Percentiles rank a stretch among this genome's conserved stretches.
phyloP scores from a whole-genome alignment of 1,140 invertebrate species.

The Sminthurides bifidus region DNA sequence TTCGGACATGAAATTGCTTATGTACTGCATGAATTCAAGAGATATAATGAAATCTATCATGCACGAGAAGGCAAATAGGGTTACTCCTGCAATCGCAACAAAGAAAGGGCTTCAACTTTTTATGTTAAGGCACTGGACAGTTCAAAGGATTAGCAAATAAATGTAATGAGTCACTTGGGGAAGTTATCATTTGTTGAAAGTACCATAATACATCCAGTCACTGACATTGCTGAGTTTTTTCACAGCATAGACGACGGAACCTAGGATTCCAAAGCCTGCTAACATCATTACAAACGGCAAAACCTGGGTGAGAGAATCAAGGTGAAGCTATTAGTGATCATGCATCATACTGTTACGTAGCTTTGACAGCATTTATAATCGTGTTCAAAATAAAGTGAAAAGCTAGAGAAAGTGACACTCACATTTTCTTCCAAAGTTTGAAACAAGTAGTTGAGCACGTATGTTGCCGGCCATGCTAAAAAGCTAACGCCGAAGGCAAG shows the following conservation, averaged over 20 bases:
- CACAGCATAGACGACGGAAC: conserved; percentile 2
- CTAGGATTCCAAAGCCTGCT: conserved; percentile 15
- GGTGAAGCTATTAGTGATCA: neutral
- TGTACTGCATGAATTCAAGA: conserved; percentile 22
- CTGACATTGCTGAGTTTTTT: conserved; percentile 9
- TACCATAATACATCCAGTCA: conserved; percentile 28
- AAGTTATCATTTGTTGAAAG: neutral
- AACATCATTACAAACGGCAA: conserved; percentile 29
- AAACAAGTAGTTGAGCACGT: conserved; percentile 20
- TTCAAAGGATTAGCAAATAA: neutral
- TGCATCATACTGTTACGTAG: neutral
- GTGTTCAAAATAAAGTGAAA: neutral
- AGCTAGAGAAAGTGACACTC: neutral
- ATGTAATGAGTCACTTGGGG: neutral
- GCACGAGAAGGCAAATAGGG: conserved; percentile 26
- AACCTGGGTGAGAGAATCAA: conserved; percentile 7
- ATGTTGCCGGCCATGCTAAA: conserved; percentile 19
- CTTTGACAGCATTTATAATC: neutral
- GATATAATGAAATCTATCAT: conserved; percentile 29
- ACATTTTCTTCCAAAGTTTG: conserved; percentile 20
- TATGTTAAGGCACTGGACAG: neutral
- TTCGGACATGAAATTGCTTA: conserved; percentile 27
- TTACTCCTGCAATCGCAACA: conserved; percentile 11
- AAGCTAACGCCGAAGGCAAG: conserved; percentile 20
- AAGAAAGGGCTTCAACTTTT: neutral